A percentile compares a stretch with the other conserved stretches of the same genome.
These are phyloP conservation scores for Asbolus verrucosus DNA, from an alignment of 1,140 invertebrate genomes.

Conservation along the genomic window DNA sequence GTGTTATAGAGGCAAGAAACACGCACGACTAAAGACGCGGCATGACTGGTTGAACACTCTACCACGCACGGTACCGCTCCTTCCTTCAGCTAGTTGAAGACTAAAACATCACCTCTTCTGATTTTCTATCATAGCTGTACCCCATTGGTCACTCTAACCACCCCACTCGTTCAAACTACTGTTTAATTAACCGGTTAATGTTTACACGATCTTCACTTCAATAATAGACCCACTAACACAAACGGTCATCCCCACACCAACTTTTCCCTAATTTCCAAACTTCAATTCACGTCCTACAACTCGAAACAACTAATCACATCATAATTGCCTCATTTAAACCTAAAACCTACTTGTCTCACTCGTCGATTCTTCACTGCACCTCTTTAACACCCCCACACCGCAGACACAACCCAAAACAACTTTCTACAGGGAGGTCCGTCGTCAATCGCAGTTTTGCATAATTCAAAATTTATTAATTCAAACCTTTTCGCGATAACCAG, in stretches of 20 bases:
- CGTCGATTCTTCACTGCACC: slow-evolving; percentile 7
- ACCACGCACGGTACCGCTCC: slow-evolving; percentile 54
- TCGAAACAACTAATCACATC: slow-evolving; percentile 7
- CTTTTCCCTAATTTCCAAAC: slow-evolving; percentile 22
- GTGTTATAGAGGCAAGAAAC: slow-evolving; percentile 36
- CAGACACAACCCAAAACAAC: too few relatives aligned
- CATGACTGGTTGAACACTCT: slow-evolving; percentile 55
- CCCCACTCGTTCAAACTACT: slow-evolving; percentile 52
- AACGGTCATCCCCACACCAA: slow-evolving; percentile 8
- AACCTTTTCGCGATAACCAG: too few relatives aligned
- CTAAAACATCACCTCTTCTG: slow-evolving; percentile 52
- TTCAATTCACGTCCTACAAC: not conserved
- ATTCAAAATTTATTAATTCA: too few relatives aligned
- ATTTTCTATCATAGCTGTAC: slow-evolving; percentile 55
- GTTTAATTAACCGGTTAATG: slow-evolving; percentile 53
- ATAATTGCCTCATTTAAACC: slow-evolving; percentile 16
- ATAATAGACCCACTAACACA: slow-evolving; percentile 15
- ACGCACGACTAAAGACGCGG: slow-evolving; percentile 51
- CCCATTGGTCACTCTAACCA: slow-evolving; percentile 51
- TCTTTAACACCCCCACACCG: too few relatives aligned
- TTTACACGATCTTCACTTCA: slow-evolving; percentile 50
- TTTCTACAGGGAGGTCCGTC: too few relatives aligned
- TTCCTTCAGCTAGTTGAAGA: slow-evolving; percentile 53
- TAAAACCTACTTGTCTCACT: not conserved
- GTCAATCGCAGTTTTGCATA: too few relatives aligned